These are phyloP conservation scores for Nymphalis c-album DNA, from an alignment of 2,888 invertebrate species.

Conservation along the genomic window DNA sequence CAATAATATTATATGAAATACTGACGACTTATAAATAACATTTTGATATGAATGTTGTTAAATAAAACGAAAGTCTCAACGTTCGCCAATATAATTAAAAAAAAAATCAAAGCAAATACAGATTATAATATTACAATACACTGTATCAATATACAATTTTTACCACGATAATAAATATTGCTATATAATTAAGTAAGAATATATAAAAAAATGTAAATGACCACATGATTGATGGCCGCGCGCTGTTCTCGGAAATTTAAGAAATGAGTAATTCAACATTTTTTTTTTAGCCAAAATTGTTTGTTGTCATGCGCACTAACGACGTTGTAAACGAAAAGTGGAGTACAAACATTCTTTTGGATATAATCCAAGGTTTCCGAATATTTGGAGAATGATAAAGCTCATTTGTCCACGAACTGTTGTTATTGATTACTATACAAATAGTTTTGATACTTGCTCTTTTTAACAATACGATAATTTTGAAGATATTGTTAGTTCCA, in stretches of 20 bases:
- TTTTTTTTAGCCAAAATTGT: conserved; percentile 11
- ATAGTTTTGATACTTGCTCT: conserved; percentile 4
- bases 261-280: conserved; percentile 11
- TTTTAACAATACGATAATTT: not conserved
- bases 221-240: conserved; percentile 11
- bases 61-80: too few relatives aligned
- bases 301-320: conserved; percentile 15
- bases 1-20: too few relatives aligned
- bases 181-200: not conserved
- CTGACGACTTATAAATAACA: too few relatives aligned
- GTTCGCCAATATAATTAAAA: too few relatives aligned
- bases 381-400: conserved; percentile 32
- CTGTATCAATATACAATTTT: not conserved
- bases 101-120: too few relatives aligned
- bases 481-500: too few relatives aligned
- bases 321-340: conserved; percentile 36
- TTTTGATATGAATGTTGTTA: too few relatives aligned
- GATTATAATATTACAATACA: too few relatives aligned
- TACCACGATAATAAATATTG: not conserved
- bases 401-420: conserved; percentile 25
- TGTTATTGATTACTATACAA: conserved; percentile 21
- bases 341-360: conserved; percentile 46
- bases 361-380: conserved; percentile 49
- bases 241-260: conserved; percentile 9
- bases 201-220: conserved; percentile 8